phyloP scores from a whole-genome alignment of 2,113 vertebrate genomes.

The Aspiorhynchus laticeps region DNA sequence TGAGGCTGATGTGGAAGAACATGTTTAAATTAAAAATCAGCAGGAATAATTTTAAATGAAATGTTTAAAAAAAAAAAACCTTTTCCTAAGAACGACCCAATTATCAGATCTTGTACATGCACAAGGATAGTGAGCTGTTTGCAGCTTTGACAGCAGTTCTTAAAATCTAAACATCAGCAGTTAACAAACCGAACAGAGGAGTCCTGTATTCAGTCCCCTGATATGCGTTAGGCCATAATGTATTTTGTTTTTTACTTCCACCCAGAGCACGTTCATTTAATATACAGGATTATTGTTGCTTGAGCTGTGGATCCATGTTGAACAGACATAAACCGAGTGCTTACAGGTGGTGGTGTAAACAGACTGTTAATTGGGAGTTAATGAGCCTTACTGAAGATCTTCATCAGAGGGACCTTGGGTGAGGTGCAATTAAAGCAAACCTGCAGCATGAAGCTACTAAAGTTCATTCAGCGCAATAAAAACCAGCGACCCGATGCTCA shows the following conservation, averaged over 20 bases:
- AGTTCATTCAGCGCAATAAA: slow-evolving; percentile 42
- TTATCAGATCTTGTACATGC: slow-evolving; percentile 9
- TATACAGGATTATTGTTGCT: slow-evolving; percentile 1
- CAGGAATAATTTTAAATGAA: neutral
- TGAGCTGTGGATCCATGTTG: neutral
- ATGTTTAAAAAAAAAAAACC: neutral
- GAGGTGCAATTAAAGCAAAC: slow-evolving; percentile 50
- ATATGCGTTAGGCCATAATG: neutral
- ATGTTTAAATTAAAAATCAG: neutral
- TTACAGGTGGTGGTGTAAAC: slow-evolving; percentile 52
- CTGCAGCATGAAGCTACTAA: slow-evolving; percentile 6
- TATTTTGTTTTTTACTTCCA: neutral
- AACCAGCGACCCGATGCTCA: slow-evolving; percentile 41
- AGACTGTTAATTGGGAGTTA: slow-evolving; percentile 47
- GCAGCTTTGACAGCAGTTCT: slow-evolving; percentile 13
- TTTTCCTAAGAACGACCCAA: neutral
- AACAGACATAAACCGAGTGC: slow-evolving; percentile 29
- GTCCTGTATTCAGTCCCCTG: neutral
- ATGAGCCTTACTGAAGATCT: slow-evolving; percentile 45
- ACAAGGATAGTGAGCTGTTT: neutral
- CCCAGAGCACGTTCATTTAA: neutral
- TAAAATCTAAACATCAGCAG: slow-evolving; percentile 22
- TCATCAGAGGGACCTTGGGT: slow-evolving; percentile 28
- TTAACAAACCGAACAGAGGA: neutral
- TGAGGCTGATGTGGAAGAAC: neutral